phyloP scores from a whole-genome alignment of 1,140 invertebrate species.

The Drosophila jambulina region DNA sequence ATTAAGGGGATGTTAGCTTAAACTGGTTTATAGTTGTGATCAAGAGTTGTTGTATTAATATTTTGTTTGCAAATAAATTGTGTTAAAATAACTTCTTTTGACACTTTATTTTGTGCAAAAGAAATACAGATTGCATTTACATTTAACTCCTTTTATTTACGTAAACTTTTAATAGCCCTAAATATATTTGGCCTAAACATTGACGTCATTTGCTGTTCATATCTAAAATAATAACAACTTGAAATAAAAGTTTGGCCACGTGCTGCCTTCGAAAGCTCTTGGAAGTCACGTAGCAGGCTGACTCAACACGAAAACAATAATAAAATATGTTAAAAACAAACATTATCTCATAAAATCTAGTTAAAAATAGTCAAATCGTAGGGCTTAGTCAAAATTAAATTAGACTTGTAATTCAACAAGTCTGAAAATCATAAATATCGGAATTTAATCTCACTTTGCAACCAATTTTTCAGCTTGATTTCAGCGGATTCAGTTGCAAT shows the following conservation, averaged over 20 bases:
- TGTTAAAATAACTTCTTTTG: neutral
- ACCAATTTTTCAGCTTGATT: neutral
- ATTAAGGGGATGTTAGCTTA: constrained; percentile 1
- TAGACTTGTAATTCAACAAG: constrained; percentile 43
- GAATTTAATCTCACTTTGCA: neutral
- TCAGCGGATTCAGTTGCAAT: constrained; percentile 7
- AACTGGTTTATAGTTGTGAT: neutral
- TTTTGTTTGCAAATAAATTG: constrained; percentile 19
- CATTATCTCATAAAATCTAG: neutral
- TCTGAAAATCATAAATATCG: neutral
- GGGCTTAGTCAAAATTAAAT: constrained; percentile 37
- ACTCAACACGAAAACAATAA: constrained; percentile 24
- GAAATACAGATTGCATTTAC: neutral
- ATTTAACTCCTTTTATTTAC: neutral
- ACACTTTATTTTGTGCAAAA: neutral
- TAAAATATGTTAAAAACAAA: neutral
- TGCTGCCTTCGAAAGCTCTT: constrained; percentile 50
- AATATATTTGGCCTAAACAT: constrained; percentile 14
- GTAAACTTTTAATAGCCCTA: neutral
- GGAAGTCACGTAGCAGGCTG: constrained; percentile 61
- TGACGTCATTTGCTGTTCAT: constrained; percentile 50
- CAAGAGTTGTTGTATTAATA: neutral
- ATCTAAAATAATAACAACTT: constrained; percentile 22
- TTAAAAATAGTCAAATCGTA: constrained; percentile 9
- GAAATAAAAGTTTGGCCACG: constrained; percentile 33